These are phyloP conservation scores for Embidobia sp. DNA, from an alignment of 2,888 invertebrate genomes.

Conservation along the genomic window DNA sequence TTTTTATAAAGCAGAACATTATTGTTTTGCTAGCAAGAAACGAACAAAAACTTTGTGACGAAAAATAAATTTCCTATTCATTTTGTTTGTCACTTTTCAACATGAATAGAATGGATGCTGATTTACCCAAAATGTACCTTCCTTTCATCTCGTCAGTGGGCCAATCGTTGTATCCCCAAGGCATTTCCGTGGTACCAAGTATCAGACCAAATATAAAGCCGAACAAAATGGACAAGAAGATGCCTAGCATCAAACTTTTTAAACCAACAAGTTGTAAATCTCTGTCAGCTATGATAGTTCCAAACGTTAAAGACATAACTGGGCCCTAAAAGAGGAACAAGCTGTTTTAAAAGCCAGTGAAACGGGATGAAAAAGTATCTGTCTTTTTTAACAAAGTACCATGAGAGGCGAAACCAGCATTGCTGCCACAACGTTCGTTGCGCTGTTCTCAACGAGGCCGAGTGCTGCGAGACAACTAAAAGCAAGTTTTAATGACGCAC, in stretches of 20 bases:
- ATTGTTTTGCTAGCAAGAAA: no score
- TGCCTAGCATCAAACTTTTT: slow-evolving; percentile 86
- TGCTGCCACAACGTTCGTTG: slow-evolving; percentile 90
- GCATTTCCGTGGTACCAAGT: slow-evolving; percentile 88
- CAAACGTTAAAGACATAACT: slow-evolving; percentile 93
- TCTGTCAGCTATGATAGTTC: slow-evolving; percentile 89
- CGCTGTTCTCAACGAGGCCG: slow-evolving; percentile 91
- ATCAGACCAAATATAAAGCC: slow-evolving; percentile 91
- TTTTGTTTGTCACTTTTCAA: background rate
- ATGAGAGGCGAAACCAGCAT: slow-evolving; percentile 90
- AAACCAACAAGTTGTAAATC: slow-evolving; percentile 87
- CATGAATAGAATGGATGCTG: background rate
- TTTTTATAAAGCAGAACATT: no score
- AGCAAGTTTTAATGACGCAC: slow-evolving; percentile 43
- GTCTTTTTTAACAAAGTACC: slow-evolving; percentile 76
- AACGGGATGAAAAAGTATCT: no score
- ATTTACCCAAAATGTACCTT: slow-evolving; percentile 81
- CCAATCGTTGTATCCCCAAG: slow-evolving; percentile 89
- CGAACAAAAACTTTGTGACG: no score
- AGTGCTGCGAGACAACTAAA: slow-evolving; percentile 90
- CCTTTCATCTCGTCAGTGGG: slow-evolving; percentile 91
- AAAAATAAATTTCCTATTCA: no score
- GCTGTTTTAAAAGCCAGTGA: no score
- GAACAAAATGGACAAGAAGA: slow-evolving; percentile 88
- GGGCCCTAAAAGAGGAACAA: slow-evolving; percentile 84